A percentile compares a stretch with the other conserved stretches of the same genome.
Evolutionary conservation across 2,888 invertebrate species (phyloP).

Genomic region (Sinotaia quadrata): DNA sequence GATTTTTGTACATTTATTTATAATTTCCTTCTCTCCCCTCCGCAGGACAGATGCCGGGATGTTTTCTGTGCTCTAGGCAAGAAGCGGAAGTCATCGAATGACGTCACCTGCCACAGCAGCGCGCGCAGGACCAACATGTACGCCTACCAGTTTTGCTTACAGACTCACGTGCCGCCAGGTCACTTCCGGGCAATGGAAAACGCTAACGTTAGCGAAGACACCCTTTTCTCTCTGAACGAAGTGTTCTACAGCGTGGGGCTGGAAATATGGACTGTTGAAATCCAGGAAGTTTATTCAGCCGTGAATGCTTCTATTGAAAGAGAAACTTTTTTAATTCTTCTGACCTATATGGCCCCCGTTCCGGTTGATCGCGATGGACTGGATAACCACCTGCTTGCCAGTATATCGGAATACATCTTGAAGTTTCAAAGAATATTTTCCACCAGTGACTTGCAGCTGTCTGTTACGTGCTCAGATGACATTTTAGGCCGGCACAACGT

Average conservation of each 20-base stretch:
- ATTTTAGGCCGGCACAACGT: neutral
- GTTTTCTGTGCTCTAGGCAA: conserved; percentile 7
- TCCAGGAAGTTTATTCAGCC: no score
- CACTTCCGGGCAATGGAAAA: neutral
- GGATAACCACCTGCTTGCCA: neutral
- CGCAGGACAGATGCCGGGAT: no score
- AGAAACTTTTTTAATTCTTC: neutral
- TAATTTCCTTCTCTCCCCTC: no score
- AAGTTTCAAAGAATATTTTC: neutral
- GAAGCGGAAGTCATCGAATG: neutral
- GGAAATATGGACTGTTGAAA: no score
- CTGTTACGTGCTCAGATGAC: neutral
- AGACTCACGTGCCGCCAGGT: neutral
- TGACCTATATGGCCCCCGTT: neutral
- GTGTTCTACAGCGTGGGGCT: no score
- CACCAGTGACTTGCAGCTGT: neutral
- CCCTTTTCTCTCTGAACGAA: no score
- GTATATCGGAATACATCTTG: neutral
- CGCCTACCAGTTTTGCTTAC: neutral
- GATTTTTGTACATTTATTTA: no score
- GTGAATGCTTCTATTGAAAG: neutral
- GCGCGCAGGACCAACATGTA: neutral
- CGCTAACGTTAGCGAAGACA: no score
- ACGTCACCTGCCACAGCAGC: conserved; percentile 1
- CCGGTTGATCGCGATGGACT: conserved; percentile 9